Evolutionary conservation across 2,888 invertebrate genomes (phyloP).

Genomic region (Nysson spinosus): DNA sequence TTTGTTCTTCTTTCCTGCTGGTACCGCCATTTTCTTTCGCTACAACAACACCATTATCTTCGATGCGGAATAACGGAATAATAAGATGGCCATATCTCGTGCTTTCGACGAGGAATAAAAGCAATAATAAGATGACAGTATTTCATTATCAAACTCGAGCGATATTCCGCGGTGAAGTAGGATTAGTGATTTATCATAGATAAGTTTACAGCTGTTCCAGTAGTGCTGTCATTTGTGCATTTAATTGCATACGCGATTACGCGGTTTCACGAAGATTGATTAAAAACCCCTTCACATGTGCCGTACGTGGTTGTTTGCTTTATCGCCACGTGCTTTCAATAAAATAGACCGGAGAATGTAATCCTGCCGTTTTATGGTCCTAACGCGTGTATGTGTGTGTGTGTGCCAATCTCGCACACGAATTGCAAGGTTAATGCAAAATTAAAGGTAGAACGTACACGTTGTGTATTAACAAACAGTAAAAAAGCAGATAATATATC

Average conservation of each 20-base stretch:
- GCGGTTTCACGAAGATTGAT: conserved; percentile 9
- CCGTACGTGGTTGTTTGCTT: conserved; percentile 15
- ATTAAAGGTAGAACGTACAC: neutral
- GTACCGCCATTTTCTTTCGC: too few species aligned
- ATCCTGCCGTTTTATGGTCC: conserved; percentile 1
- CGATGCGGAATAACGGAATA: too few species aligned
- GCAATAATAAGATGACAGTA: too few species aligned
- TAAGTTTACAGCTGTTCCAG: neutral
- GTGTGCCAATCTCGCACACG: neutral
- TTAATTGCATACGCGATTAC: conserved; percentile 18
- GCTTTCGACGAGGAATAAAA: conserved; percentile 11
- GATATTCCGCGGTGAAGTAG: too few species aligned
- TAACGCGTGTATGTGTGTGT: neutral
- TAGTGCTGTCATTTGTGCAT: neutral
- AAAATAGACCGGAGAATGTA: conserved; percentile 3
- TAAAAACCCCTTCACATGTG: conserved; percentile 1
- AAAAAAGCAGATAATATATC: neutral
- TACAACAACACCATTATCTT: too few species aligned
- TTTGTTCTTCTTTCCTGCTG: too few species aligned
- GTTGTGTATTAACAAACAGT: neutral
- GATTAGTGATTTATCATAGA: conserved; percentile 16
- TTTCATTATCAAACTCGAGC: too few species aligned
- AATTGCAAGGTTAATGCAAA: conserved; percentile 20
- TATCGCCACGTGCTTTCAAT: conserved; percentile 28
- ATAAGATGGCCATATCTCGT: too few species aligned